Evolutionary conservation across 2,888 invertebrate genomes (phyloP), one percentile per base, ranked within the genome.

Genomic region (Nymphalis c-album): DNA sequence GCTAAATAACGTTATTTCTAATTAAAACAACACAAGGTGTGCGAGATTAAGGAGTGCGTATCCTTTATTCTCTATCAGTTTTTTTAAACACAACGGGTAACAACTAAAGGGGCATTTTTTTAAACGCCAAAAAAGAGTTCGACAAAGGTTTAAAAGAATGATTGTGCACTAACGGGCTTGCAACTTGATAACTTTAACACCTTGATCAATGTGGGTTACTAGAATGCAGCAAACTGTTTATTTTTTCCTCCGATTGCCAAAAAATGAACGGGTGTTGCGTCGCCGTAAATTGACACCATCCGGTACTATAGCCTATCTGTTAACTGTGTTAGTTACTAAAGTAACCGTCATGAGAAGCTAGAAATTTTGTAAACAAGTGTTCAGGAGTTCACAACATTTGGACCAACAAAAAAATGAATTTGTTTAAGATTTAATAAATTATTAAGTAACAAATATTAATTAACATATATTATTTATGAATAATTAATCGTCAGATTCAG

Each of bases 181-280:
- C 85, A 92, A 92, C 85, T 80, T 82, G 91, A 92, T 91, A 85
- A 86, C 85, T 78, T 82, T 83, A 87, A 89, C 92, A 92, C 91
- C 91, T 92, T 91, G 88, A 86, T 86, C 83, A 86, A 92, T 90
- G 85, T 92, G 91, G 92, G 92, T 92, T 91, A 92, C 81, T 87
- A 80, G 88, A 81, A 84, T 85, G 81, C 83, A 83, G 82, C 80
- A 75, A 77, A 77, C 77, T 74, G 76, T 76, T 71, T 67, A 69
- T 80, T 87, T 88, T 90, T 89, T 87, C 84, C 83, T 76, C 71
- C 72, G 75, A 83, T 85, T 80, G 82, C 80, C 80, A 78, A 88
- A 88, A 89, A 87, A 81, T 81, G 80, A 82, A 84, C 88, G 87
- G 85, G 84, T 86, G 86, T 78, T 78, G 80, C 74, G 75, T 74